These are phyloP conservation scores for Chloromyia formosa DNA, from an alignment of 2,888 invertebrate genomes.

Conservation along the genomic window DNA sequence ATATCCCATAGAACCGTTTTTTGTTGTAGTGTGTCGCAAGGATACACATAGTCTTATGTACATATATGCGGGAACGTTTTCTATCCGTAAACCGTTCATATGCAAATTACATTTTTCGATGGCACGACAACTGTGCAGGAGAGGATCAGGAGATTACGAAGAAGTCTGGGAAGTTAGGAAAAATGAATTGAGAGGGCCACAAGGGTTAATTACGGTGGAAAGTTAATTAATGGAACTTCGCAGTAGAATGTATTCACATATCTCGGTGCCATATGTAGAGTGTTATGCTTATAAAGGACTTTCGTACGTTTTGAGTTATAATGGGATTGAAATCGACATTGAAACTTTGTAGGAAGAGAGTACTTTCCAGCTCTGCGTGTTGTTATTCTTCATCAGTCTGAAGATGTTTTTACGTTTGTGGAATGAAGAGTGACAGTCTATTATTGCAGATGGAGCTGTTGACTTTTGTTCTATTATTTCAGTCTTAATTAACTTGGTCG, in stretches of 20 bases:
- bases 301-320: too few species aligned
- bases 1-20: neutral
- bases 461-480: too few species aligned
- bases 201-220: conserved; percentile 38
- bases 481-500: too few species aligned
- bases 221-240: conserved; percentile 39
- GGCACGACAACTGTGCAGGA: neutral
- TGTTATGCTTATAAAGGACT: too few species aligned
- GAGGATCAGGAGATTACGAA: conserved; percentile 31
- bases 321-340: conserved; percentile 27
- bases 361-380: too few species aligned
- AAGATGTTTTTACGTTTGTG: neutral
- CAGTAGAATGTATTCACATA: conserved; percentile 25
- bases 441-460: too few species aligned
- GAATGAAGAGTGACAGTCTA: too few species aligned
- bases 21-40: too few species aligned
- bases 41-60: too few species aligned
- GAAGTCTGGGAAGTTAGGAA: conserved; percentile 23
- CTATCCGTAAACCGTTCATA: conserved; percentile 17
- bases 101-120: conserved; percentile 36
- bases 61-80: neutral
- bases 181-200: neutral
- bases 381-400: too few species aligned
- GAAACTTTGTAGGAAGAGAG: neutral
- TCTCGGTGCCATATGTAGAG: neutral